Base-by-base conservation (phyloP, 2,113 vertebrate genomes). In the Salvelinus sp. region DNA sequence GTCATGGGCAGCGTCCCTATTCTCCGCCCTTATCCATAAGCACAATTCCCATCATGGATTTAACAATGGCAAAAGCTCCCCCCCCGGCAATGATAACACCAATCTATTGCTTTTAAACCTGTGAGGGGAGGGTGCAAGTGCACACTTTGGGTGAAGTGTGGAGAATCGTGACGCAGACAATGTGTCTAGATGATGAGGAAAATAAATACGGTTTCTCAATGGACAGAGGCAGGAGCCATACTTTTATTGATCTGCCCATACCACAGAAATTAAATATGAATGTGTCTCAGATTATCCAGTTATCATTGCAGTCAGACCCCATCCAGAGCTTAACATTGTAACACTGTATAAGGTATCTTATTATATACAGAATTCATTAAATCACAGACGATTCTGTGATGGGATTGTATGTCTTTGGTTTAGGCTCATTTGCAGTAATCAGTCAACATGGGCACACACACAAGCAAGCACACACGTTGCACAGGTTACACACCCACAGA, bases 181-280 rank as follows among this genome's bases (percentile, higher is more conserved):
- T 62, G 58, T 62, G 58, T 62, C 20, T 16, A 62, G 38, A 44
- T 18, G 18, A 14, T 6, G 14, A 16, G 30, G 25, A 25, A 25
- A 65, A 68, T 20, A 62, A 69, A 73, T 68, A 62, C 48, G 16
- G 70, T 74, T 70, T 77, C 72, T 74, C 54, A 48, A 12, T 75
- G 68, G 69, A 75, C 23, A 67, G 64, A 70, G 12, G 25, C 62
- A 73, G 76, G 73, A 88, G 76, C 77, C 81, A 79, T 66, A 58
- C 60, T 3, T 44, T 44, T 64, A 89, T 91, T 76, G 88, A 92
- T 92, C 77, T 74, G 58, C 54, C 65, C 73, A 48, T 79, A 82
- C 76, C 75, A 78, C 70, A 73, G 54, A 33, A 76, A 87, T 90
- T n/a, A 91, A 91, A 88, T 88, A 91, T 92, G 86, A 76, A 91